Conservation (phyloP, 2,113 vertebrate species). For the Acinonyx jubatus region DNA sequence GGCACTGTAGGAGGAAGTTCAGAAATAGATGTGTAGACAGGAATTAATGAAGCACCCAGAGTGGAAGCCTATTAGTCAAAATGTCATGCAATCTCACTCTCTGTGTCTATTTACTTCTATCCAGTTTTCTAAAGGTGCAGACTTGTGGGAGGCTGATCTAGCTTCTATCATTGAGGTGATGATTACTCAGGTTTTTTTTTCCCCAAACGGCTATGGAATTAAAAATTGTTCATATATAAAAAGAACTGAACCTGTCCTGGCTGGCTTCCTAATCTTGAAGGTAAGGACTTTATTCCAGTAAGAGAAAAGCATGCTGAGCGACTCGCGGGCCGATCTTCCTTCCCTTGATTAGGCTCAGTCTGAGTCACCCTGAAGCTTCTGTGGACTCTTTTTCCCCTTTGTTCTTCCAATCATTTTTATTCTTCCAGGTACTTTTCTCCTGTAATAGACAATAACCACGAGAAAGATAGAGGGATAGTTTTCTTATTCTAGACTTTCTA, state of each 20-base stretch:
- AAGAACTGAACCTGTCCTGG: not conserved
- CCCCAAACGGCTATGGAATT: not conserved
- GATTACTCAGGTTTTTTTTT: not conserved
- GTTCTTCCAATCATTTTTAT: not conserved
- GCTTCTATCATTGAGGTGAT: not conserved
- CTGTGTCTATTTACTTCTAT: not conserved
- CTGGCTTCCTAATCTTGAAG: not conserved
- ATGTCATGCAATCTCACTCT: not conserved
- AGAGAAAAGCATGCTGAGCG: not conserved
- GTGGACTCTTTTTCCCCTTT: accelerated
- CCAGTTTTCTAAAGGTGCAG: not conserved
- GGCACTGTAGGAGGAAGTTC: accelerated
- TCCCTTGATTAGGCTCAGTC: not conserved
- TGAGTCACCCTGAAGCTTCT: accelerated
- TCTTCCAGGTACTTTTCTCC: no score
- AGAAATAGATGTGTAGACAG: not conserved
- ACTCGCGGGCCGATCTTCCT: no score
- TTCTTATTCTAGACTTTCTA: not conserved
- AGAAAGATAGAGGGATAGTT: accelerated
- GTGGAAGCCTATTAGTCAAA: not conserved
- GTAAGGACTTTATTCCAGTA: not conserved
- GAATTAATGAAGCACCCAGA: not conserved
- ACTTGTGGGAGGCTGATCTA: not conserved
- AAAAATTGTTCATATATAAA: not conserved
- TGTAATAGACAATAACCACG: accelerated